These are phyloP conservation scores for Dromaius novaehollandiae DNA, from an alignment of 2,113 vertebrate species.

Conservation along the genomic window DNA sequence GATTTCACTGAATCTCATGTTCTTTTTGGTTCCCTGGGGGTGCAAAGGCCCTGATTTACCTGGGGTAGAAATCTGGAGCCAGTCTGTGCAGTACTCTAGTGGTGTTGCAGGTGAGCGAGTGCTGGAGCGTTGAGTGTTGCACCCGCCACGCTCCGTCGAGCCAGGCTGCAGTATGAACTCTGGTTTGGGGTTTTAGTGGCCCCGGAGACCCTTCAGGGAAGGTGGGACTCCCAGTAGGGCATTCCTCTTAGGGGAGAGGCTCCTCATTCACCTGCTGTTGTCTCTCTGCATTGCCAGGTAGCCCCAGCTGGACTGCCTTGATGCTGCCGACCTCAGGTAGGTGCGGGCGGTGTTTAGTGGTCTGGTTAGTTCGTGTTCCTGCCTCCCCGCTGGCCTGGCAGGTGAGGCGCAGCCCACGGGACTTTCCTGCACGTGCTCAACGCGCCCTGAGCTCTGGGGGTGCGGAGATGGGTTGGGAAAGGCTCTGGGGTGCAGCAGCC, in stretches of 20 bases:
- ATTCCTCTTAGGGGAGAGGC: not conserved
- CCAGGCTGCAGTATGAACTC: accelerated
- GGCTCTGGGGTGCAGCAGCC: no score
- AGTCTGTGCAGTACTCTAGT: not conserved
- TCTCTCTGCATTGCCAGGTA: no score
- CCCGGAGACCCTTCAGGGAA: not conserved
- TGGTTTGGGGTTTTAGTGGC: not conserved
- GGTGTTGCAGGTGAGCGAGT: not conserved
- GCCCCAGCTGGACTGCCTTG: no score
- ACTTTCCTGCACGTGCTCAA: no score
- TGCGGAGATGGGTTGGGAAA: no score
- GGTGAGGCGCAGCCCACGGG: no score
- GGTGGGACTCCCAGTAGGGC: not conserved
- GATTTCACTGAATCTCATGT: not conserved
- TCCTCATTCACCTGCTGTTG: not conserved
- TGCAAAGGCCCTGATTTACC: no score
- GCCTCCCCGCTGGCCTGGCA: no score
- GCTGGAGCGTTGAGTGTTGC: not conserved
- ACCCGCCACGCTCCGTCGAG: not conserved
- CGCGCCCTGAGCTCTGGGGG: no score
- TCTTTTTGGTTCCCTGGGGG: not conserved
- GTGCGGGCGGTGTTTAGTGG: not conserved
- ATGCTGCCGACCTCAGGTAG: not conserved
- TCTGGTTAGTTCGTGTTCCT: not conserved
- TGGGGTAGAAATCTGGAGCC: not conserved